A percentile compares a stretch with the other conserved stretches of the same genome.
Conservation (phyloP, 2,797 vertebrate genomes). For the Chrysocyon brachyurus region DNA sequence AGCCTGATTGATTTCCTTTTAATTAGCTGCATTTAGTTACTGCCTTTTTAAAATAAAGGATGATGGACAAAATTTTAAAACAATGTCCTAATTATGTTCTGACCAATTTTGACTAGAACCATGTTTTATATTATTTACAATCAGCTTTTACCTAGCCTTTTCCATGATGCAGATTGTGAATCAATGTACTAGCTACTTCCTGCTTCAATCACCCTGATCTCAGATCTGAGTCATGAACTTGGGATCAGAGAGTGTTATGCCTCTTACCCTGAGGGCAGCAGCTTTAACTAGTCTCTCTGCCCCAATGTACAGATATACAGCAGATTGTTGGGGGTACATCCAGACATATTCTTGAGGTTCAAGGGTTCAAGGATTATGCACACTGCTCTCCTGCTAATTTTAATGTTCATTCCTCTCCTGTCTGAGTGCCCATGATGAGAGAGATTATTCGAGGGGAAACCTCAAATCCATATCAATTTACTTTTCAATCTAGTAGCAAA, state of each 20-base stretch:
- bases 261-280: neutral
- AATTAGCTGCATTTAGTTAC: slow-evolving; percentile 42
- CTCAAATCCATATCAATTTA: neutral
- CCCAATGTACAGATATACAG: fast-evolving
- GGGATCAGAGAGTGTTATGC: no score
- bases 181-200: neutral
- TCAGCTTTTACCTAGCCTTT: neutral
- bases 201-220: neutral
- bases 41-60: neutral
- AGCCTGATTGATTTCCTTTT: slow-evolving; percentile 60
- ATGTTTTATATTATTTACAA: neutral
- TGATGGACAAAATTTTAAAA: neutral
- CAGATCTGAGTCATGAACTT: neutral
- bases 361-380: fast-evolving
- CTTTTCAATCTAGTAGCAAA: neutral
- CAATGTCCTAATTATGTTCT: slow-evolving; percentile 27
- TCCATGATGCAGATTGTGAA: neutral
- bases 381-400: neutral
- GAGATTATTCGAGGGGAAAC: neutral
- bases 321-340: fast-evolving
- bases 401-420: neutral
- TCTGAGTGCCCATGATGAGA: neutral
- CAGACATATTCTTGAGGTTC: no score
- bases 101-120: neutral
- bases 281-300: neutral